Conservation (phyloP, 1,140 invertebrate species). For the Galleria mellonella region DNA sequence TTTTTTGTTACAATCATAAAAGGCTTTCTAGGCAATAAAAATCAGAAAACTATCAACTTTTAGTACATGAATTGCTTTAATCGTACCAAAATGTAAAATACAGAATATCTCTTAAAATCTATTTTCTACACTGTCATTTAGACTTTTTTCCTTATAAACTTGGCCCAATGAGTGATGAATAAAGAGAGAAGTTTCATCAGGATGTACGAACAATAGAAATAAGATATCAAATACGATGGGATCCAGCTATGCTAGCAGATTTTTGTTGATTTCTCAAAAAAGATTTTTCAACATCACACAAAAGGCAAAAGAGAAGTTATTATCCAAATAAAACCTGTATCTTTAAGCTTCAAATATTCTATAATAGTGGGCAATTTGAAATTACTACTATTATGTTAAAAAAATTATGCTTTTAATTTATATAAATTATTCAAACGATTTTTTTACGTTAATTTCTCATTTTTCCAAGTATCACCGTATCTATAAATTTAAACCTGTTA, state of each 20-base stretch:
- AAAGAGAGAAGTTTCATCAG: not conserved
- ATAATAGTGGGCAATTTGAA: too few species aligned
- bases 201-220: not conserved
- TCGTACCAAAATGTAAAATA: not conserved
- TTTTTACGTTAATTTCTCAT: too few species aligned
- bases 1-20: too few species aligned
- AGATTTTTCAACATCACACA: not conserved
- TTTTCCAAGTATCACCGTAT: too few species aligned
- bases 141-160: not conserved
- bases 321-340: too few species aligned
- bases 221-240: not conserved
- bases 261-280: not conserved
- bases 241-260: not conserved
- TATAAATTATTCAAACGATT: too few species aligned
- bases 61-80: not conserved
- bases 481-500: too few species aligned
- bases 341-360: too few species aligned
- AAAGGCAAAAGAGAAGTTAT: not conserved
- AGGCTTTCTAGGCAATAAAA: too few species aligned
- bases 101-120: not conserved
- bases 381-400: too few species aligned
- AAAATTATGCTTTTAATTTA: too few species aligned
- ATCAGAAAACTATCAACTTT: too few species aligned
- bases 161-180: not conserved
- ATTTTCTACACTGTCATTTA: not conserved